Percentiles rank a stretch among this genome's conserved stretches.
Evolutionary conservation across 1,140 invertebrate genomes (phyloP).

Genomic region (Drosophila ercepeae): DNA sequence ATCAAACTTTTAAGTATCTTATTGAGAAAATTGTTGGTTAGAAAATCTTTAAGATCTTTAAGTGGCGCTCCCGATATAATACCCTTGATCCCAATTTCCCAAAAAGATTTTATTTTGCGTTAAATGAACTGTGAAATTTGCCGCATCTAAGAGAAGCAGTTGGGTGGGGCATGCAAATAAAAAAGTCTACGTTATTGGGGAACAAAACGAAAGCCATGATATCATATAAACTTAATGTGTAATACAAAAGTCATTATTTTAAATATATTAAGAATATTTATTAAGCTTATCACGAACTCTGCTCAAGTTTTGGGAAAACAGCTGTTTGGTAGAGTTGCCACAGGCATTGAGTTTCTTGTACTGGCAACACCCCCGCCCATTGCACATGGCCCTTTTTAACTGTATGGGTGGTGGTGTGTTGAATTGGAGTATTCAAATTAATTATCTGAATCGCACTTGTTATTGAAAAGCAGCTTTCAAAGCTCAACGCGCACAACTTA

Average conservation of each 20-base stretch:
- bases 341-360: neutral
- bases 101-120: neutral
- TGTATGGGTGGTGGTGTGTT: slow-evolving; percentile 24
- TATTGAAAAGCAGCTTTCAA: slow-evolving; percentile 31
- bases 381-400: neutral
- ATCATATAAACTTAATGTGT: no score
- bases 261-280: neutral
- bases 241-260: no score
- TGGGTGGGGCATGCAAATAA: neutral
- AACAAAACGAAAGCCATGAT: no score
- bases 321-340: slow-evolving; percentile 24
- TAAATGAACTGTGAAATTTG: neutral
- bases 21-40: neutral
- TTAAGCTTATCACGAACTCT: neutral
- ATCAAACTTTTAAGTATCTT: neutral
- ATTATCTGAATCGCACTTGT: slow-evolving; percentile 8
- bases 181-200: no score
- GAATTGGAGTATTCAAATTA: slow-evolving; percentile 25
- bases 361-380: neutral
- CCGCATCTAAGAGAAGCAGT: neutral
- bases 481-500: slow-evolving; percentile 53
- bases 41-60: neutral
- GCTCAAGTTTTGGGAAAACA: slow-evolving; percentile 6
- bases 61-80: neutral
- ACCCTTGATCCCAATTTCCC: neutral